These are phyloP conservation scores for Diarsia brunnea DNA, from an alignment of 2,888 invertebrate species.

Conservation along the genomic window DNA sequence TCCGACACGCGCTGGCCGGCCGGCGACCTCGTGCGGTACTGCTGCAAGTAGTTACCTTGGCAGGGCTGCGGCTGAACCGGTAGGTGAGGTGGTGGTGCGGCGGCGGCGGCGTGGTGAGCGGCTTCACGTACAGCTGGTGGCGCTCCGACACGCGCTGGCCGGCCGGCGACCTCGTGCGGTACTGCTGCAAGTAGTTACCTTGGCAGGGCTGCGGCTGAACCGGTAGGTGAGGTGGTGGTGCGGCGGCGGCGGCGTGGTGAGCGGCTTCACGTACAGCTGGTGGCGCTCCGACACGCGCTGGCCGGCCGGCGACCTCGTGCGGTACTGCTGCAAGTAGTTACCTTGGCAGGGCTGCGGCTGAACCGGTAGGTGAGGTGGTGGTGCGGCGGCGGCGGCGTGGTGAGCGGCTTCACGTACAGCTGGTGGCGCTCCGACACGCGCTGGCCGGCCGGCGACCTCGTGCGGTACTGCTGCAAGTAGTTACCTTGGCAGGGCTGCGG, in stretches of 20 bases:
- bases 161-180: no score
- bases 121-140: slow-evolving; percentile 89
- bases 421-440: slow-evolving; percentile 89
- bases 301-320: no score
- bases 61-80: slow-evolving; percentile 96
- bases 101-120: slow-evolving; percentile 86
- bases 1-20: slow-evolving; percentile 80
- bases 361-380: slow-evolving; percentile 94
- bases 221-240: slow-evolving; percentile 93
- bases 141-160: slow-evolving; percentile 85
- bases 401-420: slow-evolving; percentile 88
- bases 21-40: no score
- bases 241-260: slow-evolving; percentile 86
- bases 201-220: slow-evolving; percentile 96
- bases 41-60: slow-evolving; percentile 91
- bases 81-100: slow-evolving; percentile 92
- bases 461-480: no score
- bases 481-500: slow-evolving; percentile 96
- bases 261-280: slow-evolving; percentile 88
- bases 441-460: no score
- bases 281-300: slow-evolving; percentile 88
- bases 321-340: slow-evolving; percentile 69
- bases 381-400: slow-evolving; percentile 86
- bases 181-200: slow-evolving; percentile 87
- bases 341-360: slow-evolving; percentile 96